phyloP scores from a whole-genome alignment of 2,797 vertebrate genomes.

The Lagorchestes hirsutus region DNA sequence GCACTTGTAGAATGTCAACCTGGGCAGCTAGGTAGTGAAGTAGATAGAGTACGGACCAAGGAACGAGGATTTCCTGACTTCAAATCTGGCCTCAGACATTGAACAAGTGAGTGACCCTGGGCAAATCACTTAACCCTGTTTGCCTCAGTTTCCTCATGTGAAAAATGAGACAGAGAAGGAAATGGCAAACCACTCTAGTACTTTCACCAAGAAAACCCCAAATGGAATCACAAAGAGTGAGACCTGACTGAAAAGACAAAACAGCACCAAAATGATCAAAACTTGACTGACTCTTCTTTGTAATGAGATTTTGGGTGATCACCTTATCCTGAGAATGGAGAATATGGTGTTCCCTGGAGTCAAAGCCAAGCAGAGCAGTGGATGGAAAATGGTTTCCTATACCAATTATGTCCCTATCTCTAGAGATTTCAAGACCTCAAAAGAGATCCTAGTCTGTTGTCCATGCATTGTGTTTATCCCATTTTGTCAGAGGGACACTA shows the following conservation, averaged over 20 bases:
- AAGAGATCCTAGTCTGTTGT: neutral
- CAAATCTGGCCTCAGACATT: neutral
- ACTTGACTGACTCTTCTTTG: neutral
- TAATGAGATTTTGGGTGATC: neutral
- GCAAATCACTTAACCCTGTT: neutral
- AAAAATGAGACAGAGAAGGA: neutral
- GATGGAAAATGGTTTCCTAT: neutral
- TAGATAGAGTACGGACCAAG: neutral
- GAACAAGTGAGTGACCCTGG: neutral
- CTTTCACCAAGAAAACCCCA: neutral
- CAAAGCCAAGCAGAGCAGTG: neutral
- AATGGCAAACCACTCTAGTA: neutral
- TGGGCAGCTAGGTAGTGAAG: neutral
- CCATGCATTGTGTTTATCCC: neutral
- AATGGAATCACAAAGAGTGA: neutral
- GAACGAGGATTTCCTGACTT: neutral
- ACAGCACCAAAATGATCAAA: neutral
- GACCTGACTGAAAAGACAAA: neutral
- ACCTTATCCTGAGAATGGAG: neutral
- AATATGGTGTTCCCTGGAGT: neutral
- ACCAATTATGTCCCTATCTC: neutral
- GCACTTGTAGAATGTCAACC: neutral
- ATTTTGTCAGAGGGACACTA: neutral
- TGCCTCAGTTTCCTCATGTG: neutral
- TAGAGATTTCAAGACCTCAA: neutral